A percentile compares a stretch with the other conserved stretches of the same genome.
phyloP scores from a whole-genome alignment of 2,113 vertebrate species.

The Podarcis cretensis region DNA sequence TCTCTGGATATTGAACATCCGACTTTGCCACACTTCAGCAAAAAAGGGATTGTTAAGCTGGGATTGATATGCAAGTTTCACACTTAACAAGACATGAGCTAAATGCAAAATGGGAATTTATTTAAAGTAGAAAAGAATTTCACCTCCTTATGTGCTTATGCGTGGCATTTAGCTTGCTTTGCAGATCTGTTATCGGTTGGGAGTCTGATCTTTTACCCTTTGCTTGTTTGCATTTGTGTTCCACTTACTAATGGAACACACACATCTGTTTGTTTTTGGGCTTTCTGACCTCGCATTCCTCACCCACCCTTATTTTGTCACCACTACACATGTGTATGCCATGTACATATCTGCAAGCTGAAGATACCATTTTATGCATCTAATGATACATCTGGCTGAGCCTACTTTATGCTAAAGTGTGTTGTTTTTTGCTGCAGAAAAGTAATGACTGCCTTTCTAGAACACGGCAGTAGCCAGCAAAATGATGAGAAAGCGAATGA shows the following conservation, averaged over 20 bases:
- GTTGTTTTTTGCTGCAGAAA: neutral
- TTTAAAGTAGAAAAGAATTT: neutral
- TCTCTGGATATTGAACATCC: neutral
- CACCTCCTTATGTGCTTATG: neutral
- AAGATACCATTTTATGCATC: neutral
- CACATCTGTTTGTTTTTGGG: neutral
- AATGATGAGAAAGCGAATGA: neutral
- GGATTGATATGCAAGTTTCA: neutral
- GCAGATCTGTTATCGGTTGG: neutral
- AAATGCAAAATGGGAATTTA: neutral
- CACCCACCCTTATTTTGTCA: no score
- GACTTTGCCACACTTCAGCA: neutral
- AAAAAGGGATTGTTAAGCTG: neutral
- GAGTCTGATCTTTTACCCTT: neutral
- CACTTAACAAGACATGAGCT: neutral
- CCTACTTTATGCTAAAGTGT: neutral
- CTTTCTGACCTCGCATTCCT: neutral
- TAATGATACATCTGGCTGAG: neutral
- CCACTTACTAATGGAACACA: neutral
- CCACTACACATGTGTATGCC: no score
- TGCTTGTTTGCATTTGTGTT: neutral
- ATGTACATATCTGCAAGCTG: no score
- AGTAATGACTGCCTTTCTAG: neutral
- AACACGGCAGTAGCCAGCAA: neutral
- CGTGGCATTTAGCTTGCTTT: neutral